Conservation (phyloP, 2,888 invertebrate genomes). For the Ptilodon capucinus region DNA sequence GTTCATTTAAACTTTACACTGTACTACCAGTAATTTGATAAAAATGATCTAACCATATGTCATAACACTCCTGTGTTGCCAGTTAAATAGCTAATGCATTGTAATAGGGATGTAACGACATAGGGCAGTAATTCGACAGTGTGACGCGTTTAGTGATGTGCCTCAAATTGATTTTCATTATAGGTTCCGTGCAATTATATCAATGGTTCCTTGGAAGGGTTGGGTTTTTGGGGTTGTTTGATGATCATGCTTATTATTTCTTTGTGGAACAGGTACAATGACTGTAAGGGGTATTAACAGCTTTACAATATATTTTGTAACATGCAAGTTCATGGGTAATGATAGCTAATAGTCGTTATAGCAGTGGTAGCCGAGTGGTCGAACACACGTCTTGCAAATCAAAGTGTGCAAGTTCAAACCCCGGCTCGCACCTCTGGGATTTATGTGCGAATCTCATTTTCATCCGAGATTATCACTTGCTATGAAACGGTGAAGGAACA, state of each 20-base stretch:
- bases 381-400: too few species aligned
- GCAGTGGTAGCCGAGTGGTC: too few species aligned
- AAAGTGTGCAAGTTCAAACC: too few species aligned
- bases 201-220: too few species aligned
- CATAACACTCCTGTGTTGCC: neutral
- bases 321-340: neutral
- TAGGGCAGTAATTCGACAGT: conserved; percentile 55
- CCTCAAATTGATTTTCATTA: conserved; percentile 77
- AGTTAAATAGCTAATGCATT: conserved; percentile 14
- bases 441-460: too few species aligned
- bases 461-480: too few species aligned
- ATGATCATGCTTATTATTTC: conserved; percentile 24
- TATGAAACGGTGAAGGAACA: too few species aligned
- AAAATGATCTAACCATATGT: conserved; percentile 10
- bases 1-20: too few species aligned
- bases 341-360: too few species aligned
- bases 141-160: conserved; percentile 61
- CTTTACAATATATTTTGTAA: neutral
- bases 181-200: conserved; percentile 43
- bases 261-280: conserved; percentile 2
- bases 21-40: too few species aligned
- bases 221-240: conserved; percentile 41
- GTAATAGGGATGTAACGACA: conserved; percentile 39
- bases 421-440: too few species aligned
- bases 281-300: conserved; percentile 3